Conservation (phyloP, 2,797 vertebrate genomes). For the Pygocentrus nattereri region DNA sequence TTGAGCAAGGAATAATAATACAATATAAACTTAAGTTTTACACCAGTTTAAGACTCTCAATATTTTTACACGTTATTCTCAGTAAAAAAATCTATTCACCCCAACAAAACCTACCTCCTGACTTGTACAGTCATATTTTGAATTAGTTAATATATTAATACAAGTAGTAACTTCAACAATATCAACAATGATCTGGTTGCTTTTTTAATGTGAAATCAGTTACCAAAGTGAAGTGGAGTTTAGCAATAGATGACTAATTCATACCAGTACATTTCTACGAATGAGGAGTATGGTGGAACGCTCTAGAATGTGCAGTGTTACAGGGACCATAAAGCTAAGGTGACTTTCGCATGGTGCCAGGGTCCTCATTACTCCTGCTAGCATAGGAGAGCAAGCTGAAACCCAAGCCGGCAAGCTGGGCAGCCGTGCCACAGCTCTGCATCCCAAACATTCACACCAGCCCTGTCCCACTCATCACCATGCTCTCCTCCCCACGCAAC, state of each 20-base stretch:
- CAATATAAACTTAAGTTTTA: too few species aligned
- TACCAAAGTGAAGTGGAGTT: not conserved
- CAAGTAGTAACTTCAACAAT: not conserved
- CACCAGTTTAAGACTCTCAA: too few species aligned
- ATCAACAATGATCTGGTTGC: not conserved
- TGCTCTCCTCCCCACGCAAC: conserved; percentile 17
- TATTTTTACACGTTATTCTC: too few species aligned
- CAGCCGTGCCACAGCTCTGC: conserved; percentile 41
- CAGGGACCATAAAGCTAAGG: conserved; percentile 24
- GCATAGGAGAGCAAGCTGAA: conserved; percentile 62
- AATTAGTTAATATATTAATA: not conserved
- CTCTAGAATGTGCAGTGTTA: conserved; percentile 34
- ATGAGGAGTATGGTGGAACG: conserved; percentile 29
- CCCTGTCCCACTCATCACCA: conserved; percentile 26
- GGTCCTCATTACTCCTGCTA: conserved; percentile 66
- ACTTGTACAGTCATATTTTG: not conserved
- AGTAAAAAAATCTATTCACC: not conserved
- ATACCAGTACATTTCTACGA: not conserved
- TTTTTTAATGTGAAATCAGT: not conserved
- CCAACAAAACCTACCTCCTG: not conserved
- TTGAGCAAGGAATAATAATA: too few species aligned
- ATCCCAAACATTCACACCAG: conserved; percentile 49
- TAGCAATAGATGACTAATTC: not conserved
- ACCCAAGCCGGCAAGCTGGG: conserved; percentile 44
- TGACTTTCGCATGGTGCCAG: conserved; percentile 55